Evolutionary conservation across 2,797 vertebrate genomes (phyloP).

Genomic region (Lacerta viridis): DNA sequence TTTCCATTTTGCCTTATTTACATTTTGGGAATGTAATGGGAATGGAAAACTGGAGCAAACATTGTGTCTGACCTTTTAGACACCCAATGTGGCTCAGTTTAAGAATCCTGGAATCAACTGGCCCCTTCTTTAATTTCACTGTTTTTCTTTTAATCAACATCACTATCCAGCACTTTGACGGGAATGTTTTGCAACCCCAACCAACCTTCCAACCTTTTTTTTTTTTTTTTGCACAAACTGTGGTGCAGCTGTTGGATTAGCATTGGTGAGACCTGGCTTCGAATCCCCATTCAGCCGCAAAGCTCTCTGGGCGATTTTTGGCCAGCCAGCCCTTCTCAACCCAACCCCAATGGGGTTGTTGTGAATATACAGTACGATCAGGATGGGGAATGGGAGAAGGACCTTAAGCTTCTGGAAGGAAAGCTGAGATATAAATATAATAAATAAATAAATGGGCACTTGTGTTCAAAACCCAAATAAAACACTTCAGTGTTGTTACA

Average conservation of each 20-base stretch:
- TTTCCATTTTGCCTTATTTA: conserved; percentile 53
- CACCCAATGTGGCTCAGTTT: not conserved
- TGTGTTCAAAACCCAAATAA: not conserved
- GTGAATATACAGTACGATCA: not conserved
- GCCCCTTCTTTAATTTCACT: not conserved
- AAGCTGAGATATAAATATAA: not conserved
- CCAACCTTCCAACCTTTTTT: too few species aligned
- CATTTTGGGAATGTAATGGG: not conserved
- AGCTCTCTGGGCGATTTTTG: not conserved
- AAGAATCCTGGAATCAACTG: not conserved
- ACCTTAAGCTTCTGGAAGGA: not conserved
- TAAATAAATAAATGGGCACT: not conserved
- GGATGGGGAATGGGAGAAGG: not conserved
- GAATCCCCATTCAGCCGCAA: not conserved
- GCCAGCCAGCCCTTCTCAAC: not conserved
- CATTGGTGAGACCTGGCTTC: not conserved
- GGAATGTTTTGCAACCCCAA: not conserved
- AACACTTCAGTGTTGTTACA: not conserved
- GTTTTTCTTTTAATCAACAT: not conserved
- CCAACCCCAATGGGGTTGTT: not conserved
- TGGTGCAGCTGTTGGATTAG: not conserved
- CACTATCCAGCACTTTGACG: not conserved
- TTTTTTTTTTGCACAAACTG: not conserved
- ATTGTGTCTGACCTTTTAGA: not conserved
- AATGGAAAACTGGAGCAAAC: not conserved